These are phyloP conservation scores for Gallinago stenura DNA, from an alignment of 2,797 vertebrate genomes.

Conservation along the genomic window DNA sequence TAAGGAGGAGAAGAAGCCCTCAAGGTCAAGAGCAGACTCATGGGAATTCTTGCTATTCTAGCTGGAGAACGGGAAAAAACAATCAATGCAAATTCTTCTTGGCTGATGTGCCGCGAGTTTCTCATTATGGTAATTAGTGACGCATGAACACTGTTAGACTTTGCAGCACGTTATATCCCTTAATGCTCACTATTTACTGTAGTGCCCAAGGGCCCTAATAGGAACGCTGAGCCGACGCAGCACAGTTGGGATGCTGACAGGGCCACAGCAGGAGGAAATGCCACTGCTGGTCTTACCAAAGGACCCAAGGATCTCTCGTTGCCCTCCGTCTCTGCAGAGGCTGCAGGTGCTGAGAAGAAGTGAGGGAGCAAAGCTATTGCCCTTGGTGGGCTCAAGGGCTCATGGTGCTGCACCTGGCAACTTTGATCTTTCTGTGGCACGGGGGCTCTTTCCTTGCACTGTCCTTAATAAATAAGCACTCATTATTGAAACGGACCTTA, in stretches of 20 bases:
- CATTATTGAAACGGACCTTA: background rate
- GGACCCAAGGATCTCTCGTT: background rate
- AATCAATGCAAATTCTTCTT: conserved; percentile 49
- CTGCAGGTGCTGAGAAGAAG: background rate
- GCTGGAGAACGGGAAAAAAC: background rate
- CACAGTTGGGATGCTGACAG: background rate
- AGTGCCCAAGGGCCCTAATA: background rate
- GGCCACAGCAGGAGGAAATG: background rate
- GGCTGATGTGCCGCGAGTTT: background rate
- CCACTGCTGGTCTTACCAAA: background rate
- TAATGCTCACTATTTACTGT: conserved; percentile 38
- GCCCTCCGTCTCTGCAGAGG: background rate
- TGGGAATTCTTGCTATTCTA: conserved; percentile 16
- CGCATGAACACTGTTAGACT: conserved; percentile 27
- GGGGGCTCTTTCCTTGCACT: background rate
- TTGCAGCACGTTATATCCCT: conserved; percentile 20
- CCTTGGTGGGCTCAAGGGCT: background rate
- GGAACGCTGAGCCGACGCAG: background rate
- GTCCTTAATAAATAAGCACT: background rate
- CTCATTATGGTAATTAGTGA: conserved; percentile 63
- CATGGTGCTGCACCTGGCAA: background rate
- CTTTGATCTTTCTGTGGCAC: background rate
- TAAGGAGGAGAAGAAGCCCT: background rate
- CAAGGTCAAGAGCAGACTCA: background rate
- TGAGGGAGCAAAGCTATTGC: background rate